Evolutionary conservation across 2,797 vertebrate genomes (phyloP).

Genomic region (Limnodromus scolopaceus): DNA sequence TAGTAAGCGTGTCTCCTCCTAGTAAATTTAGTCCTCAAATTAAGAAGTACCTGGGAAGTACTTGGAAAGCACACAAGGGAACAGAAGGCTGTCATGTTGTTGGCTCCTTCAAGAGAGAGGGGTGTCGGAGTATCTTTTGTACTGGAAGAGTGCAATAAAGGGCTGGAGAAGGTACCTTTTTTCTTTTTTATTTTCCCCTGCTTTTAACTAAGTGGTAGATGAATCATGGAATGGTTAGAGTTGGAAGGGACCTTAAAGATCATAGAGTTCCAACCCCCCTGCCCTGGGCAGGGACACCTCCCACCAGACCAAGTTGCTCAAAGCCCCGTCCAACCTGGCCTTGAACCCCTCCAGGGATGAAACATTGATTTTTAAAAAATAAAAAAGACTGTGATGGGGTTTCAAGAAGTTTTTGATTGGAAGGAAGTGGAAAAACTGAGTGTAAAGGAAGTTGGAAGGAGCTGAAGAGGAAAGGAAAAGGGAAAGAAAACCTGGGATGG

Average conservation of each 20-base stretch:
- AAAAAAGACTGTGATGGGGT: neutral
- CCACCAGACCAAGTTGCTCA: too few species aligned
- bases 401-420: neutral
- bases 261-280: too few species aligned
- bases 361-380: neutral
- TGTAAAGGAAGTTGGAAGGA: neutral
- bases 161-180: neutral
- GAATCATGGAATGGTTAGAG: too few species aligned
- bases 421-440: neutral
- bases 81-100: constrained; percentile 42
- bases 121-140: neutral
- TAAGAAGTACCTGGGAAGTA: constrained; percentile 61
- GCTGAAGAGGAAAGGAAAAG: neutral
- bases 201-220: neutral
- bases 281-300: too few species aligned
- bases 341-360: too few species aligned
- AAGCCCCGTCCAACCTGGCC: too few species aligned
- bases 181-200: too few species aligned
- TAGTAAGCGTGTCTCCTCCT: neutral
- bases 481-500: neutral
- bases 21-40: constrained; percentile 43
- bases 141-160: neutral
- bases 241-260: too few species aligned
- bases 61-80: constrained; percentile 45
- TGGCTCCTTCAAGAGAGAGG: neutral